Conservation (phyloP, 2,888 invertebrate genomes). For the Stenolophus ochropezus region DNA sequence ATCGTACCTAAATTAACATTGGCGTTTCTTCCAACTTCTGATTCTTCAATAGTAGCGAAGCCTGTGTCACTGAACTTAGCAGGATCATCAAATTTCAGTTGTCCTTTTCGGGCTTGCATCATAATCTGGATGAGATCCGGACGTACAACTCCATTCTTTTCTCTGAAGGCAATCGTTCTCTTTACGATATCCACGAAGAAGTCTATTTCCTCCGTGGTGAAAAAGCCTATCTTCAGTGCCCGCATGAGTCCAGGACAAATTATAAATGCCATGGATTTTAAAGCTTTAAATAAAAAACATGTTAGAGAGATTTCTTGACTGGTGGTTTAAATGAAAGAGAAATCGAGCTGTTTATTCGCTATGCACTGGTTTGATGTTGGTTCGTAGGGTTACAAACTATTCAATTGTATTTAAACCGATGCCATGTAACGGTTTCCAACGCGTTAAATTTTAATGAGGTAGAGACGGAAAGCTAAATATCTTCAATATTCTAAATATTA, state of each 20-base stretch:
- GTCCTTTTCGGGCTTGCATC: slow-evolving; percentile 74
- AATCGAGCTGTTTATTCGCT: too few species aligned
- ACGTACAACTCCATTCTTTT: slow-evolving; percentile 61
- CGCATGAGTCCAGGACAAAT: slow-evolving; percentile 27
- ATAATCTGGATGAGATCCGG: slow-evolving; percentile 74
- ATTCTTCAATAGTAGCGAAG: slow-evolving; percentile 65
- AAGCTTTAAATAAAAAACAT: too few species aligned
- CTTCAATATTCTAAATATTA: too few species aligned
- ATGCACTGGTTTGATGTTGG: too few species aligned
- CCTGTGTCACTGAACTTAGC: slow-evolving; percentile 23
- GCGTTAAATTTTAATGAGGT: too few species aligned
- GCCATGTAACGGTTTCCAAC: too few species aligned
- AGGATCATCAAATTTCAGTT: slow-evolving; percentile 58
- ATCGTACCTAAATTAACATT: slow-evolving; percentile 13
- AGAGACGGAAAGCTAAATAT: too few species aligned
- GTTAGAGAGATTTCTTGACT: too few species aligned
- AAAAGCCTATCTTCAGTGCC: not conserved
- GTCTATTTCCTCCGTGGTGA: slow-evolving; percentile 67
- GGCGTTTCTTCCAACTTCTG: slow-evolving; percentile 63
- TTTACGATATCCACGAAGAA: slow-evolving; percentile 63
- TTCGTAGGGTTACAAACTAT: too few species aligned
- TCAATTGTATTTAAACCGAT: too few species aligned
- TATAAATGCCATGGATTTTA: slow-evolving; percentile 5
- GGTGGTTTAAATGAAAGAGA: too few species aligned
- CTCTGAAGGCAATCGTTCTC: slow-evolving; percentile 61